These are phyloP conservation scores for Ornithoptera priamus DNA, from an alignment of 2,888 invertebrate species.

Conservation along the genomic window DNA sequence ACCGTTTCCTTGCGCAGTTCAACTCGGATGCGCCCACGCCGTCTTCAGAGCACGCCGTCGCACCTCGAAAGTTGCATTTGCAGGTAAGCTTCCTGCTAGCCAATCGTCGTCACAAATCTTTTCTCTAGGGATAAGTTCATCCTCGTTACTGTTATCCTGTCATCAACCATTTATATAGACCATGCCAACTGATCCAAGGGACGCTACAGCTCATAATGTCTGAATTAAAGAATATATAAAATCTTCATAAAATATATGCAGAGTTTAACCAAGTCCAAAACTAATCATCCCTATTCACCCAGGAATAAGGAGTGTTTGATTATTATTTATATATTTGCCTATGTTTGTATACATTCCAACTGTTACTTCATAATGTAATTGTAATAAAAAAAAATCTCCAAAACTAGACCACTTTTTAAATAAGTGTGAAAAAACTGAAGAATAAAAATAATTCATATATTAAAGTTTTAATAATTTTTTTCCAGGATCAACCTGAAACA, in stretches of 20 bases:
- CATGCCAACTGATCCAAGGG: too few relatives aligned
- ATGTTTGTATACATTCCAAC: not conserved
- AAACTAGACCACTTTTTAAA: too few relatives aligned
- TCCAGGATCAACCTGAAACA: constrained; percentile 63
- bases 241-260: too few relatives aligned
- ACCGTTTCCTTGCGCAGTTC: constrained; percentile 68
- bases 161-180: too few relatives aligned
- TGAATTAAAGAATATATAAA: not conserved
- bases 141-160: too few relatives aligned
- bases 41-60: constrained; percentile 47
- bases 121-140: not conserved
- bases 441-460: too few relatives aligned
- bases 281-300: too few relatives aligned
- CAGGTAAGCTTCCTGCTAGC: constrained; percentile 42
- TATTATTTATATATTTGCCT: not conserved
- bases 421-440: too few relatives aligned
- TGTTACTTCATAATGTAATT: not conserved
- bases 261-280: too few relatives aligned
- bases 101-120: not conserved
- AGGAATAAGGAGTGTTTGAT: too few relatives aligned
- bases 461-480: too few relatives aligned
- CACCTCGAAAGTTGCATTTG: constrained; percentile 58
- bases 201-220: too few relatives aligned
- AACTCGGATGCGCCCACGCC: constrained; percentile 50
- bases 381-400: not conserved